These are phyloP conservation scores for Oithona nana DNA, from an alignment of 2,888 invertebrate genomes.

Conservation along the genomic window DNA sequence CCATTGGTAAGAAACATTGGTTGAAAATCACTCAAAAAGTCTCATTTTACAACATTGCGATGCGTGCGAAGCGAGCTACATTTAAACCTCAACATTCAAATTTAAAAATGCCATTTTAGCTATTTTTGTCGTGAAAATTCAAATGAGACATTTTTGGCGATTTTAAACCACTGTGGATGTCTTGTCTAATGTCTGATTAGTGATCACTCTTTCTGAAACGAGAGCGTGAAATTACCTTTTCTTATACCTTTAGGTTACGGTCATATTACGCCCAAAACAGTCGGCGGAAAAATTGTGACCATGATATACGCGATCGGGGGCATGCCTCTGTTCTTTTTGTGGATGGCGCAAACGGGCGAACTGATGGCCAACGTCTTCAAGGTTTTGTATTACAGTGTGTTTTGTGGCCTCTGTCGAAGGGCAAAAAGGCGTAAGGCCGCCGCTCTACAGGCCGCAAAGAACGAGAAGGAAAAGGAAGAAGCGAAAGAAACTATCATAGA, in stretches of 20 bases:
- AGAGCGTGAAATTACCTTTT: too few species aligned
- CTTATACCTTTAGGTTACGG: conserved; percentile 54
- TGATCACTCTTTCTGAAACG: too few species aligned
- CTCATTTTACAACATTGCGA: too few species aligned
- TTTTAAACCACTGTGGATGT: too few species aligned
- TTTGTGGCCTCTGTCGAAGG: conserved; percentile 59
- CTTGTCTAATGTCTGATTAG: too few species aligned
- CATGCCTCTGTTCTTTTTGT: conserved; percentile 82
- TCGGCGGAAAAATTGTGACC: conserved; percentile 79
- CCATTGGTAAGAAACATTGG: conserved; percentile 72
- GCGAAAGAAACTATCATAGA: background rate
- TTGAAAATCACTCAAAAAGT: too few species aligned
- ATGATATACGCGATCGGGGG: conserved; percentile 86
- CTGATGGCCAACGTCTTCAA: conserved; percentile 82
- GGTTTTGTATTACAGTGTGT: conserved; percentile 74
- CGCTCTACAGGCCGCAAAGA: background rate
- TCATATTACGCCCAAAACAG: conserved; percentile 81
- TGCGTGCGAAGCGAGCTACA: too few species aligned
- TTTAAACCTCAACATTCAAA: too few species aligned
- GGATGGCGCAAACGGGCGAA: conserved; percentile 80
- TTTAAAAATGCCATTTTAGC: too few species aligned
- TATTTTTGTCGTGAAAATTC: too few species aligned
- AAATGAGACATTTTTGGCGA: too few species aligned
- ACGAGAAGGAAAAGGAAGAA: background rate
- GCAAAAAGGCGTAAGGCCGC: conserved; percentile 40